Evolutionary conservation across 2,888 invertebrate genomes (phyloP), one percentile per base, ranked within the genome.

Genomic region (Drosophila paranaensis): DNA sequence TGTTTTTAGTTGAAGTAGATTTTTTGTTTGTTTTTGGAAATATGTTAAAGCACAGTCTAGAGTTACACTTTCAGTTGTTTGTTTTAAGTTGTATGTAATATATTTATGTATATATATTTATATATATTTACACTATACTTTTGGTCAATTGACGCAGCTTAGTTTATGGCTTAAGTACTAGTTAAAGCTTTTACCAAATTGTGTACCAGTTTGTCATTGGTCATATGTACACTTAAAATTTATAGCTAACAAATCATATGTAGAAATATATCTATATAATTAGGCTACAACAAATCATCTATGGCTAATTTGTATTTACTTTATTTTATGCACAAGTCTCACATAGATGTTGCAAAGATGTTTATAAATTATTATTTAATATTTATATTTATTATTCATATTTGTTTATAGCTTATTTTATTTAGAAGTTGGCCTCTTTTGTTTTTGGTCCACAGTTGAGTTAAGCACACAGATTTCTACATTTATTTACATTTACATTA

Each of bases 171-270:
- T 86, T 88, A 82, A 58, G 25, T 33, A 57, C 79, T 90, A 90
- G 64, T 90, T 90, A 90, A 90, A 90, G 90, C 90, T 87, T 87
- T 90, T 81, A 90, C 90, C 90, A 90, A 89, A 75, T 71, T 75
- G 74, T 74, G 63, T 86, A 77, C 86, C 79, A 73, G 73, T 82
- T 71, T 45, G 4, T 60, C 20, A 60, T 46, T 85, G 83, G 81
- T 83, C 75, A 78, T 89, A 90, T 90, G 53, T 90, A 90, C 90
- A 90, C 89, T 90, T 90, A 88, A 62, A 45, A n/a, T 48, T 27
- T 35, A 48, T 69, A 11, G 13, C 69, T 69, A 76, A 53, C 16
- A 16, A 45, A 57, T 71, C 37, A 53, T 37, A 53, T 25, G 40
- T 46, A 37, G 65, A 30, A 65, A 42, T 61, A 33, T 39, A 20